Evolutionary conservation across 2,888 invertebrate genomes (phyloP), one percentile per base, ranked within the genome.

Genomic region (Chaetogeoica ovagalla): DNA sequence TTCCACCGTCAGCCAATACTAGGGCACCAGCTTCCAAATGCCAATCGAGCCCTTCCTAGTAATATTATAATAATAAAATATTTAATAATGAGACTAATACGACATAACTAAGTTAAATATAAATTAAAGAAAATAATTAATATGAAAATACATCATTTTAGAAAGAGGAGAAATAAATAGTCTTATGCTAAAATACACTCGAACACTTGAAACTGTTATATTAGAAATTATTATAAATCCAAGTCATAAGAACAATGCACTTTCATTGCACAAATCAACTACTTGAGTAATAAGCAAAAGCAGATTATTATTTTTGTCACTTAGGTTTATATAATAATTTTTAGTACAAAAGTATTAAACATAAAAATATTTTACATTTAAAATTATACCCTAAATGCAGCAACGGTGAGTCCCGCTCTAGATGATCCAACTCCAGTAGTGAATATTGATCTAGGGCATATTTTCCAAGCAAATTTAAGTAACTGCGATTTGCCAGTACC

Each of bases 401-500:
- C 90, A 82, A 94, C 96, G 11, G 96, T 96, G 21, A 96, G 90
- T 1, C 96, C 96, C 82, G 96, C 96, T 72, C 92, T 89, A 0
- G 95, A 94, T 57, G 93, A 92, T 1, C 95, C 95, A 43, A 94
- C 90, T 1, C 96, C 96, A 4, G 95, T 95, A 0, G 95, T 95
- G 83, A 94, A 88, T 13, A 96, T 93, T 0, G 95, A 92, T 15
- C 95, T 88, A 0, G 93, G 90, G 88, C 91, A 86, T 89, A 89
- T 86, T 86, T 89, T 90, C 8, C 91, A 87, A 4, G 91, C 92
- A 82, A 93, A 91, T 83, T 91, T 90, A 43, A 96, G 87, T 73
- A 96, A 87, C 86, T 95, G 94, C 0, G 96, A 95, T 86, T 96
- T 96, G 8, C 94, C 96, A 1, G 95, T 95, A 19, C 96, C 95